Percentiles rank a stretch among this genome's conserved stretches.
Conservation (phyloP, 2,113 vertebrate species). For the Callaeas wilsoni region DNA sequence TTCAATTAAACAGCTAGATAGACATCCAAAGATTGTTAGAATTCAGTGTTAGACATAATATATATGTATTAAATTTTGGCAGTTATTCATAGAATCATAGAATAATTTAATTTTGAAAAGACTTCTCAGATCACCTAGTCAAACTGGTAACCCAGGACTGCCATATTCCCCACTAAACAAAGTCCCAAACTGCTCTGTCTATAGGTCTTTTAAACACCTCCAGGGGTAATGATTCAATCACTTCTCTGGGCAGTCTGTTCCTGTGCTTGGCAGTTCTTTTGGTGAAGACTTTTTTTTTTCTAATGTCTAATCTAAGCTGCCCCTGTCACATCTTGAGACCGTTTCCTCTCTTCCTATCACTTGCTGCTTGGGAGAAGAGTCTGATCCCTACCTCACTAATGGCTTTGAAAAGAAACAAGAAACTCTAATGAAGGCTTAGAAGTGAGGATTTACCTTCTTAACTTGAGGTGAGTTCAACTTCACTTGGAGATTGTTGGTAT, state of each 20-base stretch:
- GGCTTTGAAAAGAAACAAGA: background rate
- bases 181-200: background rate
- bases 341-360: background rate
- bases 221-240: too few species aligned
- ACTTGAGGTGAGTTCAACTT: background rate
- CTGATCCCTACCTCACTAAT: background rate
- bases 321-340: background rate
- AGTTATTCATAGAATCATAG: background rate
- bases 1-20: background rate
- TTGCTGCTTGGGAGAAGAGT: background rate
- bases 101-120: background rate
- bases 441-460: background rate
- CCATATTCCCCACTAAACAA: background rate
- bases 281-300: background rate
- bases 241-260: background rate
- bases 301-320: background rate
- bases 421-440: background rate
- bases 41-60: background rate
- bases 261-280: background rate
- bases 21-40: background rate
- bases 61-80: background rate
- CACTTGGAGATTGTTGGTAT: background rate
- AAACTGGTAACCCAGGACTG: background rate
- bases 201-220: background rate
- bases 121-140: background rate